Evolutionary conservation across 2,888 invertebrate genomes (phyloP).

Genomic region (Linnaemya tessellans): DNA sequence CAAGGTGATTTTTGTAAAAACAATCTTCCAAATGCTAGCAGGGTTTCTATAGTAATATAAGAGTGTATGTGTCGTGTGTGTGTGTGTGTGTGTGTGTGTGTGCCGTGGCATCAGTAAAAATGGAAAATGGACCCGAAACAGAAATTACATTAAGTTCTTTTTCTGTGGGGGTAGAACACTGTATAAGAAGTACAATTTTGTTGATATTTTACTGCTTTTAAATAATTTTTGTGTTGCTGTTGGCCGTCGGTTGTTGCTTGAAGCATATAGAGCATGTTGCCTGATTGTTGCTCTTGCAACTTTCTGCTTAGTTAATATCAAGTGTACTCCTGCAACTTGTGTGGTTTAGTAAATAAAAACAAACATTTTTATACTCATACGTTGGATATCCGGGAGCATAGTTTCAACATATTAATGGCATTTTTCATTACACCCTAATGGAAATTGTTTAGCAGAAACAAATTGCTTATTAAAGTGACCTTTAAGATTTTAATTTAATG

Average conservation of each 20-base stretch:
- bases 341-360: slow-evolving; percentile 16
- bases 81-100: too few species aligned
- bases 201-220: slow-evolving; percentile 49
- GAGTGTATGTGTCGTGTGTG: too few species aligned
- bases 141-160: slow-evolving; percentile 43
- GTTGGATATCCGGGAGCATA: background rate
- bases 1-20: too few species aligned
- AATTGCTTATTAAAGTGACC: slow-evolving; percentile 11
- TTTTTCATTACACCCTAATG: slow-evolving; percentile 40
- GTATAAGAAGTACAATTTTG: slow-evolving; percentile 25
- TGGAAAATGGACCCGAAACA: slow-evolving; percentile 41
- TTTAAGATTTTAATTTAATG: slow-evolving; percentile 22
- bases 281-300: slow-evolving; percentile 34
- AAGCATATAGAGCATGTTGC: slow-evolving; percentile 16
- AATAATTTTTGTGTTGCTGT: slow-evolving; percentile 46
- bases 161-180: background rate
- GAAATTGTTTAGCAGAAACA: slow-evolving; percentile 28
- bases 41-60: too few species aligned
- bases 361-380: slow-evolving; percentile 15
- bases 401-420: slow-evolving; percentile 20
- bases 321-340: slow-evolving; percentile 10
- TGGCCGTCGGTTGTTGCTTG: slow-evolving; percentile 22
- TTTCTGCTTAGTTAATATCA: slow-evolving; percentile 50
- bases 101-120: slow-evolving; percentile 22
- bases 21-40: too few species aligned